These are phyloP conservation scores for Serripes groenlandicus DNA, from an alignment of 2,888 invertebrate genomes.

Conservation along the genomic window DNA sequence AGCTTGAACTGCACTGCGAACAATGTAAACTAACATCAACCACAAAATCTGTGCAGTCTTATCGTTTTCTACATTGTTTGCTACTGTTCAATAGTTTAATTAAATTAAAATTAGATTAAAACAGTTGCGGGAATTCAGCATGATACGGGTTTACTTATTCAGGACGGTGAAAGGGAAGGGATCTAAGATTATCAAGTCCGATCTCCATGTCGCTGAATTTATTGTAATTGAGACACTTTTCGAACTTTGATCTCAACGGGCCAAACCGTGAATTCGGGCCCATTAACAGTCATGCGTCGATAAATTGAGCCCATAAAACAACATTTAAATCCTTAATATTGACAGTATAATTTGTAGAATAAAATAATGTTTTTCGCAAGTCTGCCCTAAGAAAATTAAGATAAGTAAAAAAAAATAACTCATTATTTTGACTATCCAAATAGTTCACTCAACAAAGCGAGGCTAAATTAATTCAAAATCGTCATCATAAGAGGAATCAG, in stretches of 20 bases:
- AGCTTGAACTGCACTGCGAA: too few relatives aligned
- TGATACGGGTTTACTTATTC: not conserved
- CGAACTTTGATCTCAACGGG: conserved; percentile 4
- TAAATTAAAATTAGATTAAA: not conserved
- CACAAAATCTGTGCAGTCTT: too few relatives aligned
- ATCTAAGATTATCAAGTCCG: not conserved
- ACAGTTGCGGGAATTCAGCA: not conserved
- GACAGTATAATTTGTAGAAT: conserved; percentile 3
- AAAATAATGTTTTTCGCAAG: not conserved
- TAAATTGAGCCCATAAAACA: conserved; percentile 15
- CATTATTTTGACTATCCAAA: not conserved
- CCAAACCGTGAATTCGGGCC: not conserved
- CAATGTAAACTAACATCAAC: too few relatives aligned
- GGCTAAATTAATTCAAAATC: too few relatives aligned
- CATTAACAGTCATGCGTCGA: conserved; percentile 6
- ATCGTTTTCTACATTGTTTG: too few relatives aligned
- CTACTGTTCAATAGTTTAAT: not conserved
- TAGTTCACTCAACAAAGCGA: too few relatives aligned
- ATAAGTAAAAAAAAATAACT: not conserved
- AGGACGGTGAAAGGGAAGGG: not conserved
- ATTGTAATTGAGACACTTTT: not conserved
- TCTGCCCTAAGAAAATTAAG: not conserved
- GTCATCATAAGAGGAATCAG: too few relatives aligned
- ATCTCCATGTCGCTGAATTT: not conserved
- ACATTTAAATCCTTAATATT: conserved; percentile 17